These are phyloP conservation scores for Jordanella pulchra DNA, from an alignment of 2,797 vertebrate species.

Conservation along the genomic window DNA sequence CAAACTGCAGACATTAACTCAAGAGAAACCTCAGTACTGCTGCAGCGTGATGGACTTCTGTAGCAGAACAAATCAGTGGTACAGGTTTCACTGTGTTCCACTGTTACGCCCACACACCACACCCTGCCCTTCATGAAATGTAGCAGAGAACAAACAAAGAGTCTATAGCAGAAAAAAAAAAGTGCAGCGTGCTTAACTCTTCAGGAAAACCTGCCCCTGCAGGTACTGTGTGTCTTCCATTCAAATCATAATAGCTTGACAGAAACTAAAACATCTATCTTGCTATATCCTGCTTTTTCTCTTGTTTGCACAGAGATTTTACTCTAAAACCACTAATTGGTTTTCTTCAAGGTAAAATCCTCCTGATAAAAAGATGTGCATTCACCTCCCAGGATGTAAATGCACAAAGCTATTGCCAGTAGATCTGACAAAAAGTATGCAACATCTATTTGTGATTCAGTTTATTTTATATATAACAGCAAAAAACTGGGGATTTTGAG, in stretches of 20 bases:
- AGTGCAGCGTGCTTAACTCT: constrained; percentile 56
- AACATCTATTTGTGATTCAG: constrained; percentile 27
- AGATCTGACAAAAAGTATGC: constrained; percentile 26
- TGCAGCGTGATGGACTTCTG: constrained; percentile 18
- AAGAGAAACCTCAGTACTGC: constrained; percentile 11
- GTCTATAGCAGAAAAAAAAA: constrained; percentile 28
- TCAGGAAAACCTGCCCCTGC: constrained; percentile 61
- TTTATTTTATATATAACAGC: constrained; percentile 8
- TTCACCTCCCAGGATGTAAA: constrained; percentile 44
- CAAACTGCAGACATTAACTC: neutral
- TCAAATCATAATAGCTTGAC: constrained; percentile 34
- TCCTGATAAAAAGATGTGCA: constrained; percentile 42
- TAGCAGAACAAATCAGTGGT: constrained; percentile 16
- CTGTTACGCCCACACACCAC: constrained; percentile 62
- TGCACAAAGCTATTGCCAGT: constrained; percentile 30
- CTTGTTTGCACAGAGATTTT: constrained; percentile 17
- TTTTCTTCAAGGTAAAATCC: constrained; percentile 19
- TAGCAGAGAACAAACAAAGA: constrained; percentile 45
- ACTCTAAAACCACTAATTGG: constrained; percentile 1
- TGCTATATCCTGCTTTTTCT: constrained; percentile 8
- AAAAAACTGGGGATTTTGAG: constrained; percentile 13
- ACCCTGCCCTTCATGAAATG: constrained; percentile 54
- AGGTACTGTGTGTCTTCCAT: constrained; percentile 55
- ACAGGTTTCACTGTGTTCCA: constrained; percentile 34
- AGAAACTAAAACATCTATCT: constrained; percentile 40